phyloP scores from a whole-genome alignment of 2,113 vertebrate species.

The Benitochromis conjunctus region DNA sequence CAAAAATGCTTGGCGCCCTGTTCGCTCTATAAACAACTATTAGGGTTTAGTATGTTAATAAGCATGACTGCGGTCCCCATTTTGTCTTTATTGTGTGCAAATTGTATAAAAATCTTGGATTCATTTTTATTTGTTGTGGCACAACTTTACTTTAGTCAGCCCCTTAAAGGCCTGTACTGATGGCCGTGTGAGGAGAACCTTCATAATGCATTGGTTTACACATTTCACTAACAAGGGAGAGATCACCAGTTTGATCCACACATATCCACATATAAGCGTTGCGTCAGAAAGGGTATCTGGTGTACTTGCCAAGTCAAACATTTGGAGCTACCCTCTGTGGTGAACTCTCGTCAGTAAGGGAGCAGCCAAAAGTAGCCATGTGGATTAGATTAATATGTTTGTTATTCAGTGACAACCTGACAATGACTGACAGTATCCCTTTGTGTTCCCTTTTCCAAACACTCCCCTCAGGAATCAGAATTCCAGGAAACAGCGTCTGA shows the following conservation, averaged over 20 bases:
- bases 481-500: conserved; percentile 68
- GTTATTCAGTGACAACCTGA: conserved; percentile 56
- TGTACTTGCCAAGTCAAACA: background rate
- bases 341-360: background rate
- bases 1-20: background rate
- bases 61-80: rapidly evolving
- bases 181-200: background rate
- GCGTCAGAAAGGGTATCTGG: background rate
- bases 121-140: background rate
- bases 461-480: conserved; percentile 48
- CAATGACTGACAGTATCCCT: conserved; percentile 53
- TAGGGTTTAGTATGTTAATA: background rate
- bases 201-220: background rate
- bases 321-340: background rate
- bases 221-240: background rate
- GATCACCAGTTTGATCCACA: background rate
- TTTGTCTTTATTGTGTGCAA: background rate
- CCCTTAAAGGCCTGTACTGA: background rate
- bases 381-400: conserved; percentile 44
- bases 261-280: rapidly evolving
- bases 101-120: background rate
- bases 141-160: background rate
- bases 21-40: background rate
- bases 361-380: background rate
- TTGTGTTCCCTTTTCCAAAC: conserved; percentile 40